Percentiles rank a stretch among this genome's conserved stretches.
These are phyloP conservation scores for Pseudorhiza aurosa DNA, from an alignment of 30 jellyfish, hydroid and myxozoan species.

Conservation along the genomic window DNA sequence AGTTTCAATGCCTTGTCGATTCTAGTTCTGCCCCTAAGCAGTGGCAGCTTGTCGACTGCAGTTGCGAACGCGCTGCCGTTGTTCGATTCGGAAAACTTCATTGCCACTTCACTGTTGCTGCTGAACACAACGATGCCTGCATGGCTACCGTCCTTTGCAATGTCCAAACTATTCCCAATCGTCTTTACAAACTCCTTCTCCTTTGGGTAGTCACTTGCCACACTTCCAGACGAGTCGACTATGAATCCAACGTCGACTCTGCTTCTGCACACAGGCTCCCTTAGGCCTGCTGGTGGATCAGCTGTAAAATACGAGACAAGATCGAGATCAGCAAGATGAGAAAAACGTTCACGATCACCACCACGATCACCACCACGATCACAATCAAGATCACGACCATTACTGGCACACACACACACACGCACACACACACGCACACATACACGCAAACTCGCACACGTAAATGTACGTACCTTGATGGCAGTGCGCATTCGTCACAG, in stretches of 20 bases:
- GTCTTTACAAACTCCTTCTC: conserved; percentile 53
- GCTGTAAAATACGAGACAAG: too few species aligned
- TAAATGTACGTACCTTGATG: neutral
- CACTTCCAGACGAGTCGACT: conserved; percentile 66
- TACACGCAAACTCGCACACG: too few species aligned
- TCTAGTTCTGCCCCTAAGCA: conserved; percentile 48
- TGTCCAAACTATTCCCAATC: conserved; percentile 18
- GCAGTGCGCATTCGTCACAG: conserved; percentile 22
- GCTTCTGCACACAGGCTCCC: conserved; percentile 4
- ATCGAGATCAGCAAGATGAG: too few species aligned
- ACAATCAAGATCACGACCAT: too few species aligned
- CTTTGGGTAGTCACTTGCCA: conserved; percentile 14
- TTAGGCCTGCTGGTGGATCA: neutral
- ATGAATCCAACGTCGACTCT: conserved; percentile 60
- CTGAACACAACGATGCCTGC: conserved; percentile 64
- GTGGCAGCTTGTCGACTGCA: conserved; percentile 56
- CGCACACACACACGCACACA: too few species aligned
- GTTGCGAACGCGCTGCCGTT: conserved; percentile 2
- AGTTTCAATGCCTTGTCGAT: conserved; percentile 52
- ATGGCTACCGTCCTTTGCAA: conserved; percentile 28
- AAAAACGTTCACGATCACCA: too few species aligned
- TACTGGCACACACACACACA: too few species aligned
- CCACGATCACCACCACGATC: too few species aligned
- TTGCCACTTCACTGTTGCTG: conserved; percentile 21
- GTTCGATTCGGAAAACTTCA: conserved; percentile 41